Evolutionary conservation across 1,140 invertebrate species (phyloP).

Genomic region (Cyclargus thomasi): DNA sequence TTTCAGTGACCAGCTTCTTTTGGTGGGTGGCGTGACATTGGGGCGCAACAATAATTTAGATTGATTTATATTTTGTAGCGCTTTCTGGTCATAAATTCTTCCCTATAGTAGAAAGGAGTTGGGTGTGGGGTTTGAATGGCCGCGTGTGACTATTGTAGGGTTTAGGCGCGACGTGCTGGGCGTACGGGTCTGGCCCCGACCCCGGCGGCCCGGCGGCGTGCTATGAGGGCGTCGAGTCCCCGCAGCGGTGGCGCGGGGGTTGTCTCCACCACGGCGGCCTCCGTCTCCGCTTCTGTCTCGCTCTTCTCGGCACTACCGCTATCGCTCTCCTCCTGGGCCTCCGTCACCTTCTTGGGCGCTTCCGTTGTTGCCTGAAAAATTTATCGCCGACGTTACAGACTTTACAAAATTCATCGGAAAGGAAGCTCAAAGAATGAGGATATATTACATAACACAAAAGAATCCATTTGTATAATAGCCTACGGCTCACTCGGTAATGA

Average conservation of each 20-base stretch:
- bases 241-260: slow-evolving; percentile 54
- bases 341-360: slow-evolving; percentile 50
- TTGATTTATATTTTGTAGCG: too few species aligned
- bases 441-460: neutral
- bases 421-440: neutral
- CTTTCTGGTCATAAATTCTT: neutral
- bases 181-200: slow-evolving; percentile 44
- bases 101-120: neutral
- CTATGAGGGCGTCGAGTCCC: slow-evolving; percentile 56
- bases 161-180: slow-evolving; percentile 40
- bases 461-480: neutral
- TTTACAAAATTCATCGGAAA: neutral
- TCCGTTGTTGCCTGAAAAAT: slow-evolving; percentile 53
- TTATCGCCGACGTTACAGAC: too few species aligned
- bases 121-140: neutral
- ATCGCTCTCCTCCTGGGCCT: slow-evolving; percentile 52
- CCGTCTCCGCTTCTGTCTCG: slow-evolving; percentile 52
- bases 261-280: slow-evolving; percentile 41
- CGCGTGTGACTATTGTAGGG: neutral
- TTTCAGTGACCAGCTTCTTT: too few species aligned
- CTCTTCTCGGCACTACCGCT: slow-evolving; percentile 52
- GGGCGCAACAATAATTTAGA: too few species aligned
- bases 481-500: too few species aligned
- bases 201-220: slow-evolving; percentile 50
- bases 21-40: too few species aligned